Evolutionary conservation across 2,113 vertebrate species (phyloP).

Genomic region (Anser brachyrhynchus): DNA sequence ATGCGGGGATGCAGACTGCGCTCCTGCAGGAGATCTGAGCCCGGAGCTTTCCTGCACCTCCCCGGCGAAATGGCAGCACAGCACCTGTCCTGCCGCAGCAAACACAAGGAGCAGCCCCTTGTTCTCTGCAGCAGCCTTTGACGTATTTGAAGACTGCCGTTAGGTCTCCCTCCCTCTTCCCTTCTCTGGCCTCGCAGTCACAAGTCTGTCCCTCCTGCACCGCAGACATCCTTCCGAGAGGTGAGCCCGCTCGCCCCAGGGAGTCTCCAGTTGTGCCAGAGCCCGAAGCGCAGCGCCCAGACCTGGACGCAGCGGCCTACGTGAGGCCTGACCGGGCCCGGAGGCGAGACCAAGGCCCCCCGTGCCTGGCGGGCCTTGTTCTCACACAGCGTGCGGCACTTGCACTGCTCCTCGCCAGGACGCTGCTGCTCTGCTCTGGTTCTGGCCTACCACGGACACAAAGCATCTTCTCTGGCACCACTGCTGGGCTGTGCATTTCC

Average conservation of each 20-base stretch:
- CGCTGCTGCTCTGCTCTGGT: background rate
- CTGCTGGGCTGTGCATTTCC: background rate
- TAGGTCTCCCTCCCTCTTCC: accelerated
- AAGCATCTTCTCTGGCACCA: background rate
- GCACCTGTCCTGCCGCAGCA: accelerated
- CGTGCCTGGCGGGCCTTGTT: accelerated
- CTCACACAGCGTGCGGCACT: accelerated
- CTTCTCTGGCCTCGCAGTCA: background rate
- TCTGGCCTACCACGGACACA: background rate
- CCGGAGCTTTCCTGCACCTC: background rate
- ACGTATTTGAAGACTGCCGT: accelerated
- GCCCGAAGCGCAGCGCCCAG: background rate
- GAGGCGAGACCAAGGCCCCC: background rate
- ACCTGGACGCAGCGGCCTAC: accelerated
- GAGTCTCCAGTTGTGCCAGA: background rate
- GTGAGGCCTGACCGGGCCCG: accelerated
- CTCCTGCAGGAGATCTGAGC: accelerated
- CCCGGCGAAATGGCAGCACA: accelerated
- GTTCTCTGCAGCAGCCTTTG: background rate
- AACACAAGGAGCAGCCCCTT: accelerated
- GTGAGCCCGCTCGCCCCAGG: accelerated
- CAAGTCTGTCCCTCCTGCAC: accelerated
- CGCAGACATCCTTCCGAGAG: background rate
- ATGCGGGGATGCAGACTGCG: accelerated
- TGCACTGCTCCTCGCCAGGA: accelerated